Conservation (phyloP, 2,888 invertebrate genomes). For the Emmelina monodactyla region DNA sequence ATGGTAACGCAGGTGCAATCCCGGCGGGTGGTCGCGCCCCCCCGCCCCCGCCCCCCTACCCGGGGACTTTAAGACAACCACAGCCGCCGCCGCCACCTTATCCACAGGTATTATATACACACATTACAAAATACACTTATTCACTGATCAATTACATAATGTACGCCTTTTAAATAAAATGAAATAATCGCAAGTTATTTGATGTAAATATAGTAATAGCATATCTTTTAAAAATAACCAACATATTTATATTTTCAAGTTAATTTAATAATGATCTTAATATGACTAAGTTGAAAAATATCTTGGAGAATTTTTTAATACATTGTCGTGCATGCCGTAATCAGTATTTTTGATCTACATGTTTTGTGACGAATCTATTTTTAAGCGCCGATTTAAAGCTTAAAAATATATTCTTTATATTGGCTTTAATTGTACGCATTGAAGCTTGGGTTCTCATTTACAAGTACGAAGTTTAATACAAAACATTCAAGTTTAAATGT, state of each 20-base stretch:
- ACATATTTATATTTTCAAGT: no score
- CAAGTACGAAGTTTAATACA: constrained; percentile 19
- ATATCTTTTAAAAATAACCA: neutral
- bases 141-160: no score
- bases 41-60: constrained; percentile 81
- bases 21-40: constrained; percentile 48
- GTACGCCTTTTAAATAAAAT: no score
- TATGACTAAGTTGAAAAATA: neutral
- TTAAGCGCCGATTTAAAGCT: constrained; percentile 34
- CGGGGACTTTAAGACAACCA: constrained; percentile 75
- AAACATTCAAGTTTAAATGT: constrained; percentile 27
- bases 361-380: constrained; percentile 27
- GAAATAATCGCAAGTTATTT: no score
- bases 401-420: constrained; percentile 2
- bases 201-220: neutral
- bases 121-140: no score
- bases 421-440: constrained; percentile 57
- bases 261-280: no score
- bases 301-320: constrained; percentile 3
- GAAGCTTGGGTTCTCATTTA: constrained; percentile 46
- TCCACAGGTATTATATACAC: constrained; percentile 60
- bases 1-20: no score
- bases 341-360: constrained; percentile 40
- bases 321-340: constrained; percentile 57
- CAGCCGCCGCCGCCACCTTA: constrained; percentile 48